Evolutionary conservation across 1,140 invertebrate species (phyloP).

Genomic region (Pseudomyrmex dendroicus): DNA sequence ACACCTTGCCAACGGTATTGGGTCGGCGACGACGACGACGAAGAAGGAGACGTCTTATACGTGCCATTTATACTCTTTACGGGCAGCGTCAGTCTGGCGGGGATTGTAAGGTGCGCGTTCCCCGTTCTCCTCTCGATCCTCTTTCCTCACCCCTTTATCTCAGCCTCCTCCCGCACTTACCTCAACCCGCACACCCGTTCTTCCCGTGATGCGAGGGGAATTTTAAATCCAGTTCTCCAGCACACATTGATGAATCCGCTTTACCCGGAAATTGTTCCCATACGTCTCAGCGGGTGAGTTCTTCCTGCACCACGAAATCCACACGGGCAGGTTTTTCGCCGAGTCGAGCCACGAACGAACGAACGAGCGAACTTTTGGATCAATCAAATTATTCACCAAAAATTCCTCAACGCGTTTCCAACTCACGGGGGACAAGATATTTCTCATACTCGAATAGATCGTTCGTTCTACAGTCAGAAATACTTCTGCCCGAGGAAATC

Average conservation of each 20-base stretch:
- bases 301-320: constrained; percentile 43
- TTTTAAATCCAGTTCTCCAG: constrained; percentile 76
- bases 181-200: constrained; percentile 40
- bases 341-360: constrained; percentile 57
- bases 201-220: constrained; percentile 70
- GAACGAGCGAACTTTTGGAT: constrained; percentile 14
- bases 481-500: constrained; percentile 43
- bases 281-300: constrained; percentile 72
- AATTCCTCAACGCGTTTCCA: constrained; percentile 29
- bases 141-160: constrained; percentile 43
- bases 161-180: constrained; percentile 47
- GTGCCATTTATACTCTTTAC: constrained; percentile 77
- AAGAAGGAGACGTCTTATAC: constrained; percentile 69
- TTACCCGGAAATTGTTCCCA: constrained; percentile 77
- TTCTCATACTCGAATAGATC: constrained; percentile 16
- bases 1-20: constrained; percentile 60
- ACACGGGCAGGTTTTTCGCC: constrained; percentile 48
- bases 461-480: constrained; percentile 23
- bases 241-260: constrained; percentile 77
- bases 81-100: constrained; percentile 73
- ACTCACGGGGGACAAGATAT: constrained; percentile 42
- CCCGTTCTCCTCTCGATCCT: constrained; percentile 43
- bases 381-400: constrained; percentile 66
- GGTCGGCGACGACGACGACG: constrained; percentile 36
- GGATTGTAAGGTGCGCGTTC: constrained; percentile 65